Evolutionary conservation across 2,888 invertebrate species (phyloP), one percentile per base, ranked within the genome.

Genomic region (Mechanitis mazaeus): DNA sequence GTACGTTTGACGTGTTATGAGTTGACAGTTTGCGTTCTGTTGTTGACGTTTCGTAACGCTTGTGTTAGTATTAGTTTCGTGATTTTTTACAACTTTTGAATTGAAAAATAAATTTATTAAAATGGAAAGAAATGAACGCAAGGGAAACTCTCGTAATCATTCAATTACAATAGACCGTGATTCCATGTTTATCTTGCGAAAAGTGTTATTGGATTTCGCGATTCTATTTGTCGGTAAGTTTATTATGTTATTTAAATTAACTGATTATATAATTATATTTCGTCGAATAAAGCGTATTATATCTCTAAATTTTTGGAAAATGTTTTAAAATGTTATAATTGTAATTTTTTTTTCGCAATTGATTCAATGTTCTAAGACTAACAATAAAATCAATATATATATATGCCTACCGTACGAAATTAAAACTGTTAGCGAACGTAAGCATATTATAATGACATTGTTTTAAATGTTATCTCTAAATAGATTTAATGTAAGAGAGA

Each of bases 171-270:
- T 92, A 85, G 92, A 92, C 75, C 87, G 90, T 74, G 91, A 92
- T 71, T 87, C 91, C 54, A 91, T 85, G 78, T 84, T 87, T 71
- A 85, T 93, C 74, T 78, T 94, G 74, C 90, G 91, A 75, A 94
- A 94, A 87, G 91, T 94, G 71, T 77, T 93, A 69, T 83, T 94
- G 78, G 95, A 95, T 89, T 88, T 94, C 73, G 73, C 91, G 64
- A 92, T 95, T 73, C 77, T 95, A 64, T 90, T 93, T 75, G 91
- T 93, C 78, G 93, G 95, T 95, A 85, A 94, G 94, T 92, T 42
- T 42, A 55, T 64, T 54, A 62, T 57, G 54, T 56, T 59, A 54
- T 64, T 35, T 54, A 42, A 33, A 20, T 58, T 54, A 45, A 47
- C 33, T 46, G 42, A 56, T 2, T 45, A 53, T 47, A 12, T 33